These are phyloP conservation scores for Heliothis virescens DNA, from an alignment of 1,140 invertebrate genomes.

Conservation along the genomic window DNA sequence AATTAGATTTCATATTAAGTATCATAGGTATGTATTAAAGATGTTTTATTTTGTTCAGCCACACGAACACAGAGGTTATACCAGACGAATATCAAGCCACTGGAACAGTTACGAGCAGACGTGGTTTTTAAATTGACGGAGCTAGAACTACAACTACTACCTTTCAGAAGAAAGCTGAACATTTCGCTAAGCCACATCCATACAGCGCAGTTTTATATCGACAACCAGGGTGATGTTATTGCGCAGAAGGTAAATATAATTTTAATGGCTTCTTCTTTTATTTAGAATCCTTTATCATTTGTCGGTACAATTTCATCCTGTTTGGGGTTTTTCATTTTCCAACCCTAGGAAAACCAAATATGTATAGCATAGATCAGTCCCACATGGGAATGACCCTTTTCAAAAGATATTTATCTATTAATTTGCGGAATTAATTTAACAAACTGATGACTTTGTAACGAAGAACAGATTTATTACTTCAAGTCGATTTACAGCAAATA, in stretches of 20 bases:
- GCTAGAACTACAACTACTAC: constrained; percentile 90
- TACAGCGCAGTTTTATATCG: constrained; percentile 91
- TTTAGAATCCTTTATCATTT: not conserved
- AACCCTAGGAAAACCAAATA: too few species aligned
- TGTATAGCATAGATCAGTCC: too few species aligned
- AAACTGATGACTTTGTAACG: too few species aligned
- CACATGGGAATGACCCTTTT: too few species aligned
- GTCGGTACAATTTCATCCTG: too few species aligned
- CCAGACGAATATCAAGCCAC: constrained; percentile 88
- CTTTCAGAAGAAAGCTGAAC: constrained; percentile 89
- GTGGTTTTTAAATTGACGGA: constrained; percentile 91
- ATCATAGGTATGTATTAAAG: too few species aligned
- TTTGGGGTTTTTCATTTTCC: too few species aligned
- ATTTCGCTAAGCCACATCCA: constrained; percentile 91
- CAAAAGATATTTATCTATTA: too few species aligned
- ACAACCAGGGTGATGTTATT: constrained; percentile 90
- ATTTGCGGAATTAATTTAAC: too few species aligned
- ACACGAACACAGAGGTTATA: constrained; percentile 89
- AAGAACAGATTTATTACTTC: too few species aligned
- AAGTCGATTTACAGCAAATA: too few species aligned
- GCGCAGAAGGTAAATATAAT: constrained; percentile 86
- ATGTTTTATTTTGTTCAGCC: constrained; percentile 70
- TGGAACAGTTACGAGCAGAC: constrained; percentile 90
- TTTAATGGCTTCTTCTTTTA: constrained; percentile 5
- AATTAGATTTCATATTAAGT: too few species aligned